Evolutionary conservation across 2,113 vertebrate species (phyloP).

Genomic region (Paramormyrops kingsleyae): DNA sequence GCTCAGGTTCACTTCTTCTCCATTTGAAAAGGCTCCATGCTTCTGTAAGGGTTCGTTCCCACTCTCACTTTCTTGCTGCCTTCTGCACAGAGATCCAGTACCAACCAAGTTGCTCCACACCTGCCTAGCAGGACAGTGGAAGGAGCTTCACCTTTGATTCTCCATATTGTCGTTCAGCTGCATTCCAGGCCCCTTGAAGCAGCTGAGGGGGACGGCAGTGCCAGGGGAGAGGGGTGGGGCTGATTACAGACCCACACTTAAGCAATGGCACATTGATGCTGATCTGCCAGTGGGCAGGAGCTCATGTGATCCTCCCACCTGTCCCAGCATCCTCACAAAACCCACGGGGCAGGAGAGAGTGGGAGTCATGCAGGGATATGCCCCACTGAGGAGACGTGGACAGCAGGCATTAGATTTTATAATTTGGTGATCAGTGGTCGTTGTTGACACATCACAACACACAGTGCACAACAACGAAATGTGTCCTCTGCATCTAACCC

Average conservation of each 20-base stretch:
- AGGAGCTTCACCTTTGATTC: neutral
- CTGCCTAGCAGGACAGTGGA: slow-evolving; percentile 30
- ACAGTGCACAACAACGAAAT: too few relatives aligned
- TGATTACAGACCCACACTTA: neutral
- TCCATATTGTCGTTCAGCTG: neutral
- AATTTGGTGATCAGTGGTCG: too few relatives aligned
- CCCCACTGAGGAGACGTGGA: slow-evolving; percentile 39
- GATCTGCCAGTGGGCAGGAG: too few relatives aligned
- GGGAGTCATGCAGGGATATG: slow-evolving; percentile 44
- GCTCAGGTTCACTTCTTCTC: neutral
- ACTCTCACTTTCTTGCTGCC: neutral
- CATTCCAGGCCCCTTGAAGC: slow-evolving; percentile 25
- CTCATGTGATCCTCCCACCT: slow-evolving; percentile 22
- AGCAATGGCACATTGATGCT: neutral
- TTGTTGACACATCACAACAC: too few relatives aligned
- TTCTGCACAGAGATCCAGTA: slow-evolving; percentile 20
- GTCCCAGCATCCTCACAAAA: slow-evolving; percentile 41
- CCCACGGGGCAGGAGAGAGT: slow-evolving; percentile 49
- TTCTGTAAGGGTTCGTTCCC: neutral
- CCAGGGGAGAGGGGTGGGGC: too few relatives aligned
- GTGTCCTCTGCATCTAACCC: too few relatives aligned
- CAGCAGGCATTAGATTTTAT: slow-evolving; percentile 13
- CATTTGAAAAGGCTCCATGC: neutral
- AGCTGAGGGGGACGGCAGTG: slow-evolving; percentile 20
- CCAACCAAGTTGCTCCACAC: slow-evolving; percentile 18